Evolutionary conservation across 2,797 vertebrate species (phyloP), one percentile per base, ranked within the genome.

Genomic region (Natrix natrix): DNA sequence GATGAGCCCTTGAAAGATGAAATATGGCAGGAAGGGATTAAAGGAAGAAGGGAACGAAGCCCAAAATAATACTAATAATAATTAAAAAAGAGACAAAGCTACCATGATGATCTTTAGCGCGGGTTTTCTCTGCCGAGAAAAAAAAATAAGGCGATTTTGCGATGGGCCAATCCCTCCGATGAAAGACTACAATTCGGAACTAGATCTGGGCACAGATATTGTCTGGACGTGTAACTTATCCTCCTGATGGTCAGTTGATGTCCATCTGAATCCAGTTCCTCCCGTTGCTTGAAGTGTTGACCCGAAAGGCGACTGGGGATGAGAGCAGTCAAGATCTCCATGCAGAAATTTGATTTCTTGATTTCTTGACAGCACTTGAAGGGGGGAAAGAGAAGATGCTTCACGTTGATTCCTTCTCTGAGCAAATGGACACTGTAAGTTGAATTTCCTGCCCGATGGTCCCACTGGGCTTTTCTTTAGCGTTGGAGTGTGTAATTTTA

Each of bases 1-100:
- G 32, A 5, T 13, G 78, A 94, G 28, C 10, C 48, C 63, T 78
- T 88, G 63, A 92, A 78, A 90, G 48, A 92, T 60, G 32, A 92
- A 78, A 88, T 74, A 90, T 26, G 83, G 54, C 66, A 78, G 91
- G 83, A 61, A 55, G n/a, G 22, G 86, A 78, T 57, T 66, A 52
- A 48, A 88, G 63, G 16, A 88, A 74, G 55, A n/a, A 83, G 43
- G n/a, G 61, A 59, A 60, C 0, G 60, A 60, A 55, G 43, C 32
- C 8, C 54, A 1, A n/a, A 69, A 69, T 69, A 22, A 60, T 69
- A 69, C 5, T 69, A 66, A 13, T n/a, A 69, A 16, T 52, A 52
- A 52, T 52, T 43, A 43, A 43, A 3, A 13, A 13, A n/a, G n/a
- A 66, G 55, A 43, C 14, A 55, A 87, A 87, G 37, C 22, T 55